These are phyloP conservation scores for Chaenocephalus aceratus DNA, from an alignment of 2,113 vertebrate genomes.

Conservation along the genomic window DNA sequence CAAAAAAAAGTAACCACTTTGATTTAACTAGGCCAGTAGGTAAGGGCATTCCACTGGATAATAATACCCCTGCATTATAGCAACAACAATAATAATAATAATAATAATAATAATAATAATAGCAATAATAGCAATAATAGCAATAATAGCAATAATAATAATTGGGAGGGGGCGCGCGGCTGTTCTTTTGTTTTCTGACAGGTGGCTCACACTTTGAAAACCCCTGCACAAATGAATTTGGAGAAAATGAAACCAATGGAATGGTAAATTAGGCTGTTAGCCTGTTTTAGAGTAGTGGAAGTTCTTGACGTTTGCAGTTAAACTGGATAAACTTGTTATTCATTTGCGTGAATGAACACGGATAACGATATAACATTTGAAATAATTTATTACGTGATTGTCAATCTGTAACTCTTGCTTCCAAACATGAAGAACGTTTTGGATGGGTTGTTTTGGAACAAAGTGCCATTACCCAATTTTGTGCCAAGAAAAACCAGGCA, in stretches of 20 bases:
- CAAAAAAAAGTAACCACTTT: too few species aligned
- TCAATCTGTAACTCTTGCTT: background rate
- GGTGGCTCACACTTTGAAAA: too few species aligned
- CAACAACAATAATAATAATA: too few species aligned
- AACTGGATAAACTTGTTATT: background rate
- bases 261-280: background rate
- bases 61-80: too few species aligned
- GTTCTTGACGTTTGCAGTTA: background rate
- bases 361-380: background rate
- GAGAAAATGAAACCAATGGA: background rate
- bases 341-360: background rate
- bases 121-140: too few species aligned
- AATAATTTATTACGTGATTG: background rate
- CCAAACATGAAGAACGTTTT: background rate
- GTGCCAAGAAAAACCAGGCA: background rate
- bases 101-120: too few species aligned
- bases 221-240: too few species aligned
- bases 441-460: background rate
- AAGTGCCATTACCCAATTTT: background rate
- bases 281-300: background rate
- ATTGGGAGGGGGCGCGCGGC: too few species aligned
- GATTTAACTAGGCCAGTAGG: too few species aligned
- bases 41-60: too few species aligned
- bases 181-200: too few species aligned
- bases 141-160: too few species aligned